These are phyloP conservation scores for Gadopsis bispinosus DNA, from an alignment of 2,797 vertebrate species.

Conservation along the genomic window DNA sequence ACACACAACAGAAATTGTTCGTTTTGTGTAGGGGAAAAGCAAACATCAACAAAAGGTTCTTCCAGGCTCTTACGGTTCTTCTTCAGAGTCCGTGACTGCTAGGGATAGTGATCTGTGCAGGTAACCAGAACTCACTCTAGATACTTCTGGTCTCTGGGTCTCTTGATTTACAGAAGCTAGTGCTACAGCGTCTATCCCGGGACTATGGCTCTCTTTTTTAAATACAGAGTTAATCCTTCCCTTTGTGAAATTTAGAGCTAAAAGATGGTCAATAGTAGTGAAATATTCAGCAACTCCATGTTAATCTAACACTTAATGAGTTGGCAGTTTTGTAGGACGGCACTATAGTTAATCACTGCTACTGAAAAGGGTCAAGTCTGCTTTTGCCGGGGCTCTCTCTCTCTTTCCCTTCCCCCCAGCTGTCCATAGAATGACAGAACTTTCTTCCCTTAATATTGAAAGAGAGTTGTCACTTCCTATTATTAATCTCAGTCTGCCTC, in stretches of 20 bases:
- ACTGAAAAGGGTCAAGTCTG: constrained; percentile 14
- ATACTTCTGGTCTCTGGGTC: too few species aligned
- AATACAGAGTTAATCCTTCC: background rate
- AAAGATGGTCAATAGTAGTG: constrained; percentile 29
- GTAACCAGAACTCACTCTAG: too few species aligned
- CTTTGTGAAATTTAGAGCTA: background rate
- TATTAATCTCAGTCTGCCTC: constrained; percentile 74
- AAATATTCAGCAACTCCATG: constrained; percentile 38
- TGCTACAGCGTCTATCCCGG: background rate
- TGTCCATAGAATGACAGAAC: constrained; percentile 38
- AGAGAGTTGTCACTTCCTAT: constrained; percentile 66
- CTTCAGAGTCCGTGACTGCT: too few species aligned
- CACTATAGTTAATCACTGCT: constrained; percentile 24
- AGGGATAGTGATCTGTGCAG: too few species aligned
- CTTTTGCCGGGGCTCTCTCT: background rate
- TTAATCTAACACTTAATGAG: constrained; percentile 47
- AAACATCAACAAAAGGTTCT: too few species aligned
- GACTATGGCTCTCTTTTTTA: too few species aligned
- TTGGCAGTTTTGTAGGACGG: constrained; percentile 40
- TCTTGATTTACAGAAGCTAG: background rate
- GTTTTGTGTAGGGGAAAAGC: too few species aligned
- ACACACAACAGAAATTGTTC: too few species aligned
- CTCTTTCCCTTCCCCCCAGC: background rate
- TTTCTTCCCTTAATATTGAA: constrained; percentile 65
- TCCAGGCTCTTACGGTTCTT: too few species aligned